Evolutionary conservation across 2,888 invertebrate species (phyloP).

Genomic region (Gastrophysa polygoni): DNA sequence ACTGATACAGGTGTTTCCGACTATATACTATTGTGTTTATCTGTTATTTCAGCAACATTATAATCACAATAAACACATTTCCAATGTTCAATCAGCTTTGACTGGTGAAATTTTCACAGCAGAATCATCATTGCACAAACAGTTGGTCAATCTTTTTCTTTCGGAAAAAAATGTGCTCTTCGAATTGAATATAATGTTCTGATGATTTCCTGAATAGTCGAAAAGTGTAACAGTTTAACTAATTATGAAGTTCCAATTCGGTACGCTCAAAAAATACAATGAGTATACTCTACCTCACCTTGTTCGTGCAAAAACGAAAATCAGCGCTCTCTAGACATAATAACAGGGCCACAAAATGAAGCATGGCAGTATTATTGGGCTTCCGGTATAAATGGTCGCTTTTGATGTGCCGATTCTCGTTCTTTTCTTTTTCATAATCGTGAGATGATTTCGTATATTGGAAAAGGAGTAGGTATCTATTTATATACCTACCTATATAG

Average conservation of each 20-base stretch:
- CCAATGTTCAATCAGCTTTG: too few relatives aligned
- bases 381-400: slow-evolving; percentile 32
- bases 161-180: too few relatives aligned
- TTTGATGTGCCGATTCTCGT: slow-evolving; percentile 31
- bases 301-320: neutral
- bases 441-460: slow-evolving; percentile 15
- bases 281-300: neutral
- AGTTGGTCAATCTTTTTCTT: too few relatives aligned
- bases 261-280: neutral
- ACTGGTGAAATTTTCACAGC: too few relatives aligned
- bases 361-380: slow-evolving; percentile 30
- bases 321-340: slow-evolving; percentile 18
- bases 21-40: too few relatives aligned
- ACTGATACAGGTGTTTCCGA: too few relatives aligned
- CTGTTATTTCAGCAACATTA: too few relatives aligned
- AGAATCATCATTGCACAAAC: too few relatives aligned
- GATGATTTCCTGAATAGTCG: too few relatives aligned
- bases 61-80: too few relatives aligned
- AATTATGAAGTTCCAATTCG: neutral
- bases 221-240: neutral
- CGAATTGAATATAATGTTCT: too few relatives aligned
- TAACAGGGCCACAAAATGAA: slow-evolving; percentile 25
- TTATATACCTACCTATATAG: too few relatives aligned
- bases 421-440: slow-evolving; percentile 8
- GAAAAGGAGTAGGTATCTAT: slow-evolving; percentile 6